These are phyloP conservation scores for Enteromius radiatus DNA, from an alignment of 2,797 vertebrate species.

Conservation along the genomic window DNA sequence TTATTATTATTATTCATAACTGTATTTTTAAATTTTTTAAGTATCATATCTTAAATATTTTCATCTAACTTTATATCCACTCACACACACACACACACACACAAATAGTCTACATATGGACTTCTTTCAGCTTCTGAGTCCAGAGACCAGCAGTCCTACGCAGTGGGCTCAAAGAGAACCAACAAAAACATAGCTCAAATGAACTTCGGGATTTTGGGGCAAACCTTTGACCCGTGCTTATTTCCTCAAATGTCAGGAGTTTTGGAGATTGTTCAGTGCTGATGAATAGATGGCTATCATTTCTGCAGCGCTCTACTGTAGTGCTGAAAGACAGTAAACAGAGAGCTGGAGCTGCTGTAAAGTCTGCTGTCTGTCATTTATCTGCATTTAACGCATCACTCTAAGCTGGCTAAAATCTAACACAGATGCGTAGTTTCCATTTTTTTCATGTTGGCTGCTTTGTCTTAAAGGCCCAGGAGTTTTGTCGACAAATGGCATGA, in stretches of 20 bases:
- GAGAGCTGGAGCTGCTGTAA: conserved; percentile 55
- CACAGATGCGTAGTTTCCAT: conserved; percentile 46
- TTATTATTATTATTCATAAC: background rate
- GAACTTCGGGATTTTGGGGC: conserved; percentile 61
- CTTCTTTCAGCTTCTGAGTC: conserved; percentile 64
- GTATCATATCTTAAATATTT: conserved; percentile 17
- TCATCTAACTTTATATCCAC: background rate
- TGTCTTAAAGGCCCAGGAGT: conserved; percentile 25
- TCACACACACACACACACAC: background rate
- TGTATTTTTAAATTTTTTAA: background rate
- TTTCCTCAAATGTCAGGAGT: conserved; percentile 63
- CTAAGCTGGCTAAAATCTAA: conserved; percentile 52
- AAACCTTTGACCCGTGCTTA: conserved; percentile 52
- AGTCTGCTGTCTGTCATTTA: conserved; percentile 57
- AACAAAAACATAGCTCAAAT: conserved; percentile 53
- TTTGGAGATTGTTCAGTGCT: conserved; percentile 55
- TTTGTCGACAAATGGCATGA: conserved; percentile 22
- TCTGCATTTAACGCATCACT: conserved; percentile 48
- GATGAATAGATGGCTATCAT: conserved; percentile 61
- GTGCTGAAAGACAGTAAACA: conserved; percentile 68
- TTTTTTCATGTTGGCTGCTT: conserved; percentile 46
- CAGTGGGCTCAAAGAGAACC: conserved; percentile 58
- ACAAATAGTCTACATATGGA: background rate
- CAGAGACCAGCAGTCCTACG: conserved; percentile 64
- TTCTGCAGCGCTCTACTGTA: conserved; percentile 61